These are phyloP conservation scores for Pseudomyrmex gracilis DNA, from an alignment of 1,140 invertebrate genomes.

Conservation along the genomic window DNA sequence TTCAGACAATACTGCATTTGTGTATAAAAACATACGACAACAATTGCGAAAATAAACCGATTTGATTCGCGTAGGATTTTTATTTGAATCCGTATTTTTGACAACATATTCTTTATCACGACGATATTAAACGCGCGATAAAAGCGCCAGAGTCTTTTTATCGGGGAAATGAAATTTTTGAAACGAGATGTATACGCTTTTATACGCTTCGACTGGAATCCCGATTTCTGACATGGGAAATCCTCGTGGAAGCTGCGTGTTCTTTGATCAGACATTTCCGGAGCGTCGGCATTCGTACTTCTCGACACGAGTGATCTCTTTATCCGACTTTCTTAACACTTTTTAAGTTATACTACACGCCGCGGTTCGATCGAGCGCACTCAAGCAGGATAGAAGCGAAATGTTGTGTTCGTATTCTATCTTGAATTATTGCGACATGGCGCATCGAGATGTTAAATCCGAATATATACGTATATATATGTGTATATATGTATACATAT, in stretches of 20 bases:
- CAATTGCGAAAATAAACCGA: no score
- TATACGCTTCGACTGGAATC: not conserved
- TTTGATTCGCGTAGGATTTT: no score
- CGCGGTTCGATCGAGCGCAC: not conserved
- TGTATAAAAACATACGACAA: no score
- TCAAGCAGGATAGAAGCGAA: slow-evolving; percentile 15
- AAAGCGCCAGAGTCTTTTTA: no score
- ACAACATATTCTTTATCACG: not conserved
- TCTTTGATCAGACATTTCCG: slow-evolving; percentile 28
- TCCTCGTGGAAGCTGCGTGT: slow-evolving; percentile 1
- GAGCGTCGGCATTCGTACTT: not conserved
- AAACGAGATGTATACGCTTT: not conserved
- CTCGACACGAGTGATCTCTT: slow-evolving; percentile 22
- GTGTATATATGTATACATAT: no score
- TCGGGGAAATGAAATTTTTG: no score
- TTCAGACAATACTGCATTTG: no score
- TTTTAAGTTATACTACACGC: not conserved
- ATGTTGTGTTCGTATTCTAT: slow-evolving; percentile 6
- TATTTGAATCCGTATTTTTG: no score
- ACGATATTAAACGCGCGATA: no score
- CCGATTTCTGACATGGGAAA: not conserved
- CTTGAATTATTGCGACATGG: slow-evolving; percentile 16
- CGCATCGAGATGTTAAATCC: not conserved
- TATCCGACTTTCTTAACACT: slow-evolving; percentile 24
- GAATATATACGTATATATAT: not conserved